A percentile compares a stretch with the other conserved stretches of the same genome.
Conservation (phyloP, 2,888 invertebrate species). For the Cantharis flavilabris region DNA sequence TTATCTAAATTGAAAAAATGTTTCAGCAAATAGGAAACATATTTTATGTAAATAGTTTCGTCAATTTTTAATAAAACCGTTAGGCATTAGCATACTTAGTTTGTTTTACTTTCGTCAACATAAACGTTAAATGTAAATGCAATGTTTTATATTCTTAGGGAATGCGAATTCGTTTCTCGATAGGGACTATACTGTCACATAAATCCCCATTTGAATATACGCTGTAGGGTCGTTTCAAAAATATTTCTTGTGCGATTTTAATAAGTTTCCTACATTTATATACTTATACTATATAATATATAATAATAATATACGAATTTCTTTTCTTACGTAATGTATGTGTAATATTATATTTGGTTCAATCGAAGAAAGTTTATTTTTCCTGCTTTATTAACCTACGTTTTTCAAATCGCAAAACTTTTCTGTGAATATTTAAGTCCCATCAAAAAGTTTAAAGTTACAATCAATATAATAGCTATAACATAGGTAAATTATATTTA, state of each 20-base stretch:
- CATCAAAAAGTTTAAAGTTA: not conserved
- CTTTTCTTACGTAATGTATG: not conserved
- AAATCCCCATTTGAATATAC: slow-evolving; percentile 11
- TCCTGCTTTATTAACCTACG: not conserved
- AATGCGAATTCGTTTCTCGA: slow-evolving; percentile 8
- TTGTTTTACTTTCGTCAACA: slow-evolving; percentile 1
- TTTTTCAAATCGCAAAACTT: not conserved
- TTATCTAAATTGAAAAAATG: not conserved
- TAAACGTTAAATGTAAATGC: slow-evolving; percentile 5
- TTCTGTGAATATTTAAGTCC: not conserved
- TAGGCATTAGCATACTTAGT: not conserved
- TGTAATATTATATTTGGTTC: not conserved
- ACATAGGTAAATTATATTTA: not conserved
- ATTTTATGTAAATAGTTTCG: not conserved
- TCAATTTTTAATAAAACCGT: not conserved
- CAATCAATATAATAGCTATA: not conserved
- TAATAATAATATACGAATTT: not conserved
- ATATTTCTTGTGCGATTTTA: slow-evolving; percentile 1
- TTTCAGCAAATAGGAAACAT: not conserved
- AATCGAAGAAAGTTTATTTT: not conserved
- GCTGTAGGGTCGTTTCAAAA: slow-evolving; percentile 5
- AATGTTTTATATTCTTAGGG: slow-evolving; percentile 12
- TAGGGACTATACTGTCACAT: slow-evolving; percentile 16
- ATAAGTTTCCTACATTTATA: not conserved
- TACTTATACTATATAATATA: not conserved